Evolutionary conservation across 30 jellyfish, hydroid and myxozoan species (phyloP), one percentile per base, ranked within the genome.

Genomic region (Turritopsis rubra): DNA sequence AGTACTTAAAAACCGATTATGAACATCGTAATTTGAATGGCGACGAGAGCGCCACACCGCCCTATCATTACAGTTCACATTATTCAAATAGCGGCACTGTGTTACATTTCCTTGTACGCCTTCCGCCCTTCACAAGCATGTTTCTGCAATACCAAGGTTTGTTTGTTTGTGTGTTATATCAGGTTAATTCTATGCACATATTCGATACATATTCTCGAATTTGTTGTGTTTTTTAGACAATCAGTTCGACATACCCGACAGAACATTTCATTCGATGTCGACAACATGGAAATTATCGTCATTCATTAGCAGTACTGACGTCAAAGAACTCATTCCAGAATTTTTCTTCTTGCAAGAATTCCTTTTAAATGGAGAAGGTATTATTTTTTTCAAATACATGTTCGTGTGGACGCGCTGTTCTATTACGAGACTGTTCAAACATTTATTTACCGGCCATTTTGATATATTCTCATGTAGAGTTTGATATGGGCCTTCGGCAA

Each of bases 21-120:
- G 95, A 93, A 54, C 76, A 94, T 52, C 86, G 82, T 53, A 82
- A 22, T 71, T 52, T 76, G 72, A 89, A 80, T 20, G 97, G 89
- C 20, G 91, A 91, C 1, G 97, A 88, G 65, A 85, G 77, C 26
- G 99, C 99, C 24, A 93, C 97, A 8, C 96, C 89, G 28, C 99
- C 99, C 1, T 93, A 93, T 76, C 99, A 93, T 72, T 93, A 93
- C 81, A 95, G 99, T 22, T 93, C 99, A 16, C 99, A 93, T 86
- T 93, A 93, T 73, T 93, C 99, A 28, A 93, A 93, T 87, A 93
- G 99, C 83, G 99, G 99, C 18, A 93, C 97, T 17, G 99, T 93
- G 4, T 76, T 93, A 84, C 99, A 93, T 65, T 93, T 93, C 75
- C 92, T 93, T 87, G 99, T 93, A 53, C 96, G 99, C 16, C 81